Evolutionary conservation across 2,797 vertebrate species (phyloP).

Genomic region (Coendou prehensilis): DNA sequence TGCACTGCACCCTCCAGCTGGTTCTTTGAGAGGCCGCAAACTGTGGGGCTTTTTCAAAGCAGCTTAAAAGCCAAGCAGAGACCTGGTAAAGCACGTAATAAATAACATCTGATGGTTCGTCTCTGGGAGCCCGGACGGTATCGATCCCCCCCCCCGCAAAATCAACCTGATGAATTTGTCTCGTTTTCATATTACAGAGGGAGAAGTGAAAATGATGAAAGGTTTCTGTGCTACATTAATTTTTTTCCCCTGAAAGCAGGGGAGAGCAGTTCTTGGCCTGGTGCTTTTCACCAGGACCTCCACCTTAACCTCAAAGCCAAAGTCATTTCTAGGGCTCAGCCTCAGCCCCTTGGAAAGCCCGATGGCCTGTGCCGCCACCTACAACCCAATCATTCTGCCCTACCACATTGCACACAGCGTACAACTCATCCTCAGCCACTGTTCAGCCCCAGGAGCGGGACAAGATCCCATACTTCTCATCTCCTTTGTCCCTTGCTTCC

Average conservation of each 20-base stretch:
- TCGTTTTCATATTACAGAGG: slow-evolving; percentile 56
- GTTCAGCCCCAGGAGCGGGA: not conserved
- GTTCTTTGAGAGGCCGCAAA: slow-evolving; percentile 19
- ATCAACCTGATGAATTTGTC: slow-evolving; percentile 75
- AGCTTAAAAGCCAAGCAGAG: not conserved
- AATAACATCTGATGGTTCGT: slow-evolving; percentile 60
- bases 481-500: not conserved
- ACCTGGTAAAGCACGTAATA: not conserved
- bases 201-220: slow-evolving; percentile 49
- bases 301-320: not conserved
- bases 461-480: not conserved
- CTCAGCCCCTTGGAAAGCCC: not conserved
- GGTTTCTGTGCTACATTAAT: not conserved
- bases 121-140: slow-evolving; percentile 58
- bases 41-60: not conserved
- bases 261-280: slow-evolving; percentile 4
- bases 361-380: not conserved
- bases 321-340: not conserved
- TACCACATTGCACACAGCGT: fast-evolving
- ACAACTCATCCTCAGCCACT: not conserved
- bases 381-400: not conserved
- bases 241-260: not conserved
- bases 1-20: not conserved
- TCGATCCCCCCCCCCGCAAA: slow-evolving; percentile 15
- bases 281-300: not conserved